Evolutionary conservation across 1,140 invertebrate species (phyloP).

Genomic region (Octopus sinensis): DNA sequence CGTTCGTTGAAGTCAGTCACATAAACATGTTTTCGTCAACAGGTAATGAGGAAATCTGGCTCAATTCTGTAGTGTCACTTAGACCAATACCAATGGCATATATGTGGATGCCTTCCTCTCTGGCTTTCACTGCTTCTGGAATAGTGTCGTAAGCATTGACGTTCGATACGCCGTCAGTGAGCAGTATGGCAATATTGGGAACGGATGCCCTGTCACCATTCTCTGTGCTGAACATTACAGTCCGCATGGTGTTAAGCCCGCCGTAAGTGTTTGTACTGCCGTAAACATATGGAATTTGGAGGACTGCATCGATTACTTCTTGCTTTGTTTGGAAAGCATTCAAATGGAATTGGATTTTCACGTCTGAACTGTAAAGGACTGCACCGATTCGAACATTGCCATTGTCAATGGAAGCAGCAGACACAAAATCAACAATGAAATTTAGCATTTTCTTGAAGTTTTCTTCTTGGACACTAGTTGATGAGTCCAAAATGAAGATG

Average conservation of each 20-base stretch:
- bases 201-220: slow-evolving; percentile 38
- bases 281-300: slow-evolving; percentile 28
- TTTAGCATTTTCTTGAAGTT: slow-evolving; percentile 21
- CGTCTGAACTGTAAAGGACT: slow-evolving; percentile 25
- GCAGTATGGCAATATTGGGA: slow-evolving; percentile 37
- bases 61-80: slow-evolving; percentile 31
- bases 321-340: slow-evolving; percentile 25
- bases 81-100: slow-evolving; percentile 44
- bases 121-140: slow-evolving; percentile 36
- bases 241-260: slow-evolving; percentile 31
- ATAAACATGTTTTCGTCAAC: slow-evolving; percentile 30
- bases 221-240: slow-evolving; percentile 28
- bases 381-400: slow-evolving; percentile 22
- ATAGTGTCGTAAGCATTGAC: slow-evolving; percentile 42
- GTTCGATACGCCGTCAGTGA: slow-evolving; percentile 48
- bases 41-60: slow-evolving; percentile 29
- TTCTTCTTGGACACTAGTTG: no score
- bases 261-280: slow-evolving; percentile 38
- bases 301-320: slow-evolving; percentile 25
- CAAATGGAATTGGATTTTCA: slow-evolving; percentile 33
- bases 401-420: slow-evolving; percentile 15
- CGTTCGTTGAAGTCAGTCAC: slow-evolving; percentile 39
- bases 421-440: slow-evolving; percentile 20
- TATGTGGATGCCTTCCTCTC: slow-evolving; percentile 34
- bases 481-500: slow-evolving; percentile 41